Conservation (phyloP, 1,140 invertebrate genomes). For the Hypothenemus hampei region DNA sequence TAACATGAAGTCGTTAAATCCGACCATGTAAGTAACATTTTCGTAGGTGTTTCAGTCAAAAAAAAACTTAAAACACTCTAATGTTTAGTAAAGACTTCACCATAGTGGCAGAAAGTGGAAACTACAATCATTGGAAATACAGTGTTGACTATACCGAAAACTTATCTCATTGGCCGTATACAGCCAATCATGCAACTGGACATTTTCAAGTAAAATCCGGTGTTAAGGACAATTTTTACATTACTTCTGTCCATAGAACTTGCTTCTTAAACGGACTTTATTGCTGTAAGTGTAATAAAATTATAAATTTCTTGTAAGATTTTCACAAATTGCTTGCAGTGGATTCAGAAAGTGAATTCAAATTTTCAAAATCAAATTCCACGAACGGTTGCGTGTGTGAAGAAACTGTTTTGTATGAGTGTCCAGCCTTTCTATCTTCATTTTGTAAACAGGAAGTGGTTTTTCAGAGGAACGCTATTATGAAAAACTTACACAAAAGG, state of each 20-base stretch:
- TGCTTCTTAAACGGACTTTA: constrained; percentile 55
- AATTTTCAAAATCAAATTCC: constrained; percentile 45
- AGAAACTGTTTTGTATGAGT: constrained; percentile 60
- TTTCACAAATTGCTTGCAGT: constrained; percentile 45
- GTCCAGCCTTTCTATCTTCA: constrained; percentile 52
- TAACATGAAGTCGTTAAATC: constrained; percentile 65
- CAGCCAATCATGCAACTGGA: constrained; percentile 53
- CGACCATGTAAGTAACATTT: constrained; percentile 59
- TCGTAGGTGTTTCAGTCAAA: background rate
- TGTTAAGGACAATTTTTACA: constrained; percentile 47
- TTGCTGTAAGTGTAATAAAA: constrained; percentile 53
- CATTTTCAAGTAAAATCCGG: constrained; percentile 55
- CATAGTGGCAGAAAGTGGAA: constrained; percentile 58
- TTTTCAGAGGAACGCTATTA: constrained; percentile 57
- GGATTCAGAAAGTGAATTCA: constrained; percentile 54
- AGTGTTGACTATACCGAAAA: constrained; percentile 61
- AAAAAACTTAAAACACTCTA: too few relatives aligned
- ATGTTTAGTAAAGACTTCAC: constrained; percentile 55
- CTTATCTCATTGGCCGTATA: constrained; percentile 58
- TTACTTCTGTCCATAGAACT: constrained; percentile 59
- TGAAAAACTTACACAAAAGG: constrained; percentile 53
- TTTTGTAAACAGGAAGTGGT: constrained; percentile 57
- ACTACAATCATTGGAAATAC: constrained; percentile 66
- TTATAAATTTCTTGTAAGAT: background rate
- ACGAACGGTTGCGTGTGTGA: constrained; percentile 50